Base-by-base conservation (phyloP, 2,113 vertebrate genomes). In the Anthoscopus minutus region DNA sequence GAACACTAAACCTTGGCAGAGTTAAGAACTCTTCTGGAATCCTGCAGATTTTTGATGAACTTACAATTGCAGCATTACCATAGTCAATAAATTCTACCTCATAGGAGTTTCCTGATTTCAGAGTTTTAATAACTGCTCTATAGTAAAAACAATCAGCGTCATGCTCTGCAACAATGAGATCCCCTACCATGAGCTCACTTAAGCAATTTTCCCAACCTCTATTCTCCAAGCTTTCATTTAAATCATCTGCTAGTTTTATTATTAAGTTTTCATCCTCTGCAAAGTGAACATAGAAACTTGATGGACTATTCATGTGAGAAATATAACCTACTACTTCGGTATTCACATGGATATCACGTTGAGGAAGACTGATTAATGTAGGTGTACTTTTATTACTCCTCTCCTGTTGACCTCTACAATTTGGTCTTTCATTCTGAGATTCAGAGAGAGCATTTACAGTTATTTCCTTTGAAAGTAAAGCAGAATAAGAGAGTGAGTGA, bases 11-110 rank as follows among this genome's bases (percentile, higher is more conserved):
- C 81, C 97, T 98, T 4, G 98, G 98, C 45, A 98, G 79, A 79
- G 86, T 90, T 92, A 98, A 95, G 89, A 98, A 98, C 44, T 94
- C 92, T 20, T 88, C 85, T 27, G 97, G 92, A 73, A 99, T 90
- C 76, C 76, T 89, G 74, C 81, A 97, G 44, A 98, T 96, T 85
- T 98, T 98, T 57, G 97, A 98, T 30, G 61, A 94, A 71, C 74
- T 94, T 40, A 98, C 90, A 42, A 96, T 69, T 62, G 96, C 96
- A 14, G 90, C 54, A 82, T 99, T 99, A 81, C 98, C 99, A 91
- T 99, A 99, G 95, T 99, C 99, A 91, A 99, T 96, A 94, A 99
- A 99, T 88, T 99, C 98, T n/a, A 99, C 97, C 79, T 96, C 97
- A 84, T 98, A 97, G 25, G 21, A 62, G 25, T 89, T 93, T 81